Base-by-base conservation (phyloP, 2,113 vertebrate species). In the Nannobrachium achirus region DNA sequence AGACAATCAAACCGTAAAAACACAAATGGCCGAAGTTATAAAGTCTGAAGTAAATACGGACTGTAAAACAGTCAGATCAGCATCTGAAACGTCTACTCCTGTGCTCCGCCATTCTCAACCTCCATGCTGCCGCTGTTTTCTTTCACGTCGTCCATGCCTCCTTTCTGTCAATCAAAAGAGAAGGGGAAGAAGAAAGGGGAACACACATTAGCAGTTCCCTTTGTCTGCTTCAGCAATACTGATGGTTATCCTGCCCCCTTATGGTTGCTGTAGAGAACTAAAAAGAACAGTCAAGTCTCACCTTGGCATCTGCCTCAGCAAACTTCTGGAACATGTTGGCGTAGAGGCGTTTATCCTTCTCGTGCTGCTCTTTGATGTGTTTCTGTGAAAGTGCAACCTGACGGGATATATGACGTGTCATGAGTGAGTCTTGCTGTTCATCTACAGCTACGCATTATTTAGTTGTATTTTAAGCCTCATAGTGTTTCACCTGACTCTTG, bases 241-340 rank as follows among this genome's bases (percentile, higher is more conserved):
- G 41, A 25, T 14, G 10, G 6, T 52, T 18, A 33, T 68, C 6
- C 46, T 56, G 8, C 73, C 79, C 49, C 49, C 82, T 79, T 58
- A 78, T 83, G 75, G 72, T 50, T 14, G 8, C 9, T 69, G 18
- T 20, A 56, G 15, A 63, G 3, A 58, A 69, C 41, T 42, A 41
- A 45, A 48, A 15, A 59, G 41, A n/a, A 55, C 19, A 41, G 40
- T 1, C 6, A 33, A 33, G n/a, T 1, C 69, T 91, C 55, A 97
- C 98, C 93, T 97, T 98, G 8, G 92, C 75, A 56, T 98, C 96
- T 62, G 94, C 93, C 77, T 95, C 95, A 10, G 95, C 95, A 63
- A 99, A 94, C 82, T 95, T 97, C 82, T 97, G 94, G 80, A 99
- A 99, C 98, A 99, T 99, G 86, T 99, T 99, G 81, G 97, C 98